These are phyloP conservation scores for Channa argus DNA, from an alignment of 2,113 vertebrate species.

Conservation along the genomic window DNA sequence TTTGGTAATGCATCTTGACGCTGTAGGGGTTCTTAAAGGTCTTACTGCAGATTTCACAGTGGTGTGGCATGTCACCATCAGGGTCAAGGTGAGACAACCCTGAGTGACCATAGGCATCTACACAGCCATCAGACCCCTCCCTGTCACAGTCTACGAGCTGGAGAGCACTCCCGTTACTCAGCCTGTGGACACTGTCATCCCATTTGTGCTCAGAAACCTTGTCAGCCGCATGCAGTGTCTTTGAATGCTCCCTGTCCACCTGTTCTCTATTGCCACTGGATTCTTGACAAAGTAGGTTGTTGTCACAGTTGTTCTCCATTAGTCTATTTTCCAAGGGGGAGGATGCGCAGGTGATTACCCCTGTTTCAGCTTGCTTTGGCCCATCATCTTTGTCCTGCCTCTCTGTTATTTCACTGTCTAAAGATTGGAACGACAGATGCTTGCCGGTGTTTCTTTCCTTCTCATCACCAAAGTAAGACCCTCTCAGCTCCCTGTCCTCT, in stretches of 20 bases:
- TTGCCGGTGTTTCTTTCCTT: constrained; percentile 27
- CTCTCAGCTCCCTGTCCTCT: constrained; percentile 28
- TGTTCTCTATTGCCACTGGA: constrained; percentile 66
- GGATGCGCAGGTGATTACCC: constrained; percentile 58
- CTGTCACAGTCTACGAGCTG: constrained; percentile 74
- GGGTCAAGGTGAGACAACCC: constrained; percentile 74
- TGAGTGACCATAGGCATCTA: constrained; percentile 78
- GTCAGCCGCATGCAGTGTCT: constrained; percentile 23
- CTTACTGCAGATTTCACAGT: constrained; percentile 95
- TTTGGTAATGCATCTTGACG: constrained; percentile 94
- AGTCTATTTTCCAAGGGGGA: constrained; percentile 60
- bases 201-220: constrained; percentile 79
- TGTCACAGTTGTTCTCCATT: constrained; percentile 73
- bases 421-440: constrained; percentile 26
- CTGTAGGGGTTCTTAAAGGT: constrained; percentile 95
- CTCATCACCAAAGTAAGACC: constrained; percentile 11
- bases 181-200: constrained; percentile 82
- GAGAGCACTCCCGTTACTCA: constrained; percentile 81
- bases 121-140: constrained; percentile 78
- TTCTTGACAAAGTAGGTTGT: constrained; percentile 52
- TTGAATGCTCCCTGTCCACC: constrained; percentile 58
- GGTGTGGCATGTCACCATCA: constrained; percentile 83
- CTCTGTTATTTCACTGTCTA: constrained; percentile 10
- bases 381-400: constrained; percentile 69
- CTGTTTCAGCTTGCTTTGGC: constrained; percentile 65